phyloP scores from a whole-genome alignment of 1,140 invertebrate species.

The Lordiphosa clarofinis region DNA sequence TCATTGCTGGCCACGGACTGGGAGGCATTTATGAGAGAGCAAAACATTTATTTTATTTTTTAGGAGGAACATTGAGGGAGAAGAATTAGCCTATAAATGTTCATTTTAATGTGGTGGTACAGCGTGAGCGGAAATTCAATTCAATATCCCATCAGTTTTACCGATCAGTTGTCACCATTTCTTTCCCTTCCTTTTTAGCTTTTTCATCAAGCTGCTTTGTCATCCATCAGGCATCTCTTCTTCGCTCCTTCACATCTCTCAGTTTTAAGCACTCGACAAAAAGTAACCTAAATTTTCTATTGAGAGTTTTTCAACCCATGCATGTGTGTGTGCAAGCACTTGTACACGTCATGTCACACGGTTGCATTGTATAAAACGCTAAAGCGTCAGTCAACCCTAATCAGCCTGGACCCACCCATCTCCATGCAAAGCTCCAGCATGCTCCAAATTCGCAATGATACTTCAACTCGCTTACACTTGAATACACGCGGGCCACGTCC shows the following conservation, averaged over 20 bases:
- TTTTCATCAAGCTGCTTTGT: constrained; percentile 12
- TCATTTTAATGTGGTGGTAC: too few relatives aligned
- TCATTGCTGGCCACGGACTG: constrained; percentile 47
- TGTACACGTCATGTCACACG: constrained; percentile 69
- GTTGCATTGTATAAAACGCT: constrained; percentile 48
- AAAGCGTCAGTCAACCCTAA: constrained; percentile 51
- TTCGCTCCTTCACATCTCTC: constrained; percentile 1
- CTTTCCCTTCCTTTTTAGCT: neutral
- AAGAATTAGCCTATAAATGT: too few relatives aligned
- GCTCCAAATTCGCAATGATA: constrained; percentile 72
- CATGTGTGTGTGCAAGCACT: constrained; percentile 30
- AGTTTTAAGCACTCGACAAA: constrained; percentile 17
- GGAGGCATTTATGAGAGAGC: constrained; percentile 1
- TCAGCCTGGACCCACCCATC: constrained; percentile 52
- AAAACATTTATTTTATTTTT: constrained; percentile 21
- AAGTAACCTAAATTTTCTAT: constrained; percentile 66
- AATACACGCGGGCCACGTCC: constrained; percentile 72
- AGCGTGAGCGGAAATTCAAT: too few relatives aligned
- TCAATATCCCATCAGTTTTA: neutral
- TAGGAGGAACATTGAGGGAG: too few relatives aligned
- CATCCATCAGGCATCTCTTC: constrained; percentile 16
- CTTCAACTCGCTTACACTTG: constrained; percentile 70
- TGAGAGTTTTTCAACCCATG: constrained; percentile 14
- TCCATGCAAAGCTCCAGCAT: constrained; percentile 11
- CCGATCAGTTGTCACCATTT: constrained; percentile 8